A percentile compares a stretch with the other conserved stretches of the same genome.
Evolutionary conservation across 2,113 vertebrate genomes (phyloP).

Genomic region (Myiagra hebetior): DNA sequence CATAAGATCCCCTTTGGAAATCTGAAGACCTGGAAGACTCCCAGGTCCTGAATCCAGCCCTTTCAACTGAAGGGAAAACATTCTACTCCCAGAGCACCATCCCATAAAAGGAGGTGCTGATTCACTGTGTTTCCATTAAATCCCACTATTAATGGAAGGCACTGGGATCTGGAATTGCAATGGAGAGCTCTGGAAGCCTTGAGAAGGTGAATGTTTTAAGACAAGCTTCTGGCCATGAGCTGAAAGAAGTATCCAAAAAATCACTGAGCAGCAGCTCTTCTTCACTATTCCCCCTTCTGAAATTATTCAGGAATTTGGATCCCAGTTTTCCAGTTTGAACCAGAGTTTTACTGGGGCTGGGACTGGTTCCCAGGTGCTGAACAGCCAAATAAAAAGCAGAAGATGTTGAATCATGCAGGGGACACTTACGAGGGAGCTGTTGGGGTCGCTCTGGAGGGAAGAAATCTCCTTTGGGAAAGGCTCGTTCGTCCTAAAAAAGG

Average conservation of each 20-base stretch:
- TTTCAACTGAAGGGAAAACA: background rate
- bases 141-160: background rate
- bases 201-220: background rate
- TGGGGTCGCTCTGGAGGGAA: slow-evolving; percentile 87
- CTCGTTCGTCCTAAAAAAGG: slow-evolving; percentile 87
- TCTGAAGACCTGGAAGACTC: background rate
- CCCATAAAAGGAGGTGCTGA: background rate
- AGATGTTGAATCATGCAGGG: background rate
- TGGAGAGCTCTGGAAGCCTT: background rate
- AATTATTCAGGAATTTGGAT: background rate
- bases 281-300: background rate
- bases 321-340: background rate
- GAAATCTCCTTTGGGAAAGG: slow-evolving; percentile 92
- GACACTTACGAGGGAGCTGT: slow-evolving; percentile 90
- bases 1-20: background rate
- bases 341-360: background rate
- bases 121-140: background rate
- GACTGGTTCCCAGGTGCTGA: background rate
- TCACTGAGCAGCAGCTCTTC: background rate
- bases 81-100: background rate
- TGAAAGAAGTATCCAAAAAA: background rate
- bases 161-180: background rate
- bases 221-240: slow-evolving; percentile 16
- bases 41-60: background rate
- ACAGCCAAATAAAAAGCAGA: background rate